Conservation (phyloP, 2,113 vertebrate species). For the Pyrgilauda ruficollis region DNA sequence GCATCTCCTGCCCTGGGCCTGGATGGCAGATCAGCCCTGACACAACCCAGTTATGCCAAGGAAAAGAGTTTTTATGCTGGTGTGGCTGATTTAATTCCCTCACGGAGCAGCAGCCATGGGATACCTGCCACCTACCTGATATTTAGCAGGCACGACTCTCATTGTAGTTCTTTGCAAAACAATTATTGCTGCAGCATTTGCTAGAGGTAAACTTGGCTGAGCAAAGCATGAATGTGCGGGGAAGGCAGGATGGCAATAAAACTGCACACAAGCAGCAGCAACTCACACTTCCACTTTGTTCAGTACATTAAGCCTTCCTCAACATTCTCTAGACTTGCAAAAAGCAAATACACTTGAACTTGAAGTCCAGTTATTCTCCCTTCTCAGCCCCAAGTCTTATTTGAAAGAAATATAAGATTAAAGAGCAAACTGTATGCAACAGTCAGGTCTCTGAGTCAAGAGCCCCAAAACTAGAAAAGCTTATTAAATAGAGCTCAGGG, state of each 20-base stretch:
- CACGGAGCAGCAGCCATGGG: neutral
- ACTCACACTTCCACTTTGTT: neutral
- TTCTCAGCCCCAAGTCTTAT: neutral
- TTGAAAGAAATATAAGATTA: neutral
- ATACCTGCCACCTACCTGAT: neutral
- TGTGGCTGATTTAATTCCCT: neutral
- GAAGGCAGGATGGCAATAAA: neutral
- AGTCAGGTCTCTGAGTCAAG: neutral
- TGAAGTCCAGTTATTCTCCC: neutral
- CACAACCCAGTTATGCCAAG: accelerated
- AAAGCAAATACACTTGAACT: neutral
- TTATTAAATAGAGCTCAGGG: neutral
- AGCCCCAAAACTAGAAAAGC: neutral
- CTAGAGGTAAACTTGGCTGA: neutral
- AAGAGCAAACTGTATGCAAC: accelerated
- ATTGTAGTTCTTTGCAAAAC: neutral
- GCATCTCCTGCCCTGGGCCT: neutral
- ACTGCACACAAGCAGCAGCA: neutral
- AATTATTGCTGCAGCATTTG: neutral
- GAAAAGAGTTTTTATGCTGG: neutral
- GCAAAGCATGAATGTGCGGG: neutral
- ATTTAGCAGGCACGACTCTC: neutral
- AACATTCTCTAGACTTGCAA: neutral
- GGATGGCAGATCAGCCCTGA: neutral
- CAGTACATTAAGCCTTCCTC: neutral